Base-by-base conservation (phyloP, 2,113 vertebrate species). In the Megaceryle torquata region DNA sequence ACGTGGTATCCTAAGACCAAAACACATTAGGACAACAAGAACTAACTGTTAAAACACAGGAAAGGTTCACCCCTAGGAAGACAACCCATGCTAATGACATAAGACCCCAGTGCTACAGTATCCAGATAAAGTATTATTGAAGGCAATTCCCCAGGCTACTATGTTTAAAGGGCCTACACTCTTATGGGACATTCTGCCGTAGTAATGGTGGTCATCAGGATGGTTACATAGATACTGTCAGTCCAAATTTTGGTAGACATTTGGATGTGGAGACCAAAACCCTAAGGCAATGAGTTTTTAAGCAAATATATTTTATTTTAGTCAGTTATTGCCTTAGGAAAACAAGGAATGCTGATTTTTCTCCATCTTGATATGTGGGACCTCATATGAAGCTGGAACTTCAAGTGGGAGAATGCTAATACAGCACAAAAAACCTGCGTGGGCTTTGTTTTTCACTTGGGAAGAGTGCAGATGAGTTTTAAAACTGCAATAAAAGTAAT, bases 381-480 rank as follows among this genome's bases (percentile, higher is more conserved):
- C 25, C 57, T 59, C 33, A 15, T 56, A 70, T 20, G 35, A 56
- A 86, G 44, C 37, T 88, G 81, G 15, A 89, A 11, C 61, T 68
- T 86, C 48, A 93, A 79, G 86, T 22, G 56, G 56, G 41, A 68
- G 86, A 93, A 90, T 57, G 69, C 21, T 82, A 87, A 87, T 63
- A 50, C 28, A 82, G 60, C 78, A 35, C 50, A 71, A 85, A 54
- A 70, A 94, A 64, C 88, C 54, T 82, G 59, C 8, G 8, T 92
- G 78, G 83, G 84, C 44, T 93, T 95, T 81, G 82, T 93, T 96
- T 95, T 96, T 91, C 95, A 89, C 43, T 1, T 81, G 89, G 88
- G 89, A 92, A 86, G 16, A 53, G 68, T 57, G 71, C 59, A 92
- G 60, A 82, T 59, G 82, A 92, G 79, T 68, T 94, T 81, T 90